A percentile compares a stretch with the other conserved stretches of the same genome.
phyloP scores from a whole-genome alignment of 2,888 invertebrate genomes.

The Steinernema carpocapsae region DNA sequence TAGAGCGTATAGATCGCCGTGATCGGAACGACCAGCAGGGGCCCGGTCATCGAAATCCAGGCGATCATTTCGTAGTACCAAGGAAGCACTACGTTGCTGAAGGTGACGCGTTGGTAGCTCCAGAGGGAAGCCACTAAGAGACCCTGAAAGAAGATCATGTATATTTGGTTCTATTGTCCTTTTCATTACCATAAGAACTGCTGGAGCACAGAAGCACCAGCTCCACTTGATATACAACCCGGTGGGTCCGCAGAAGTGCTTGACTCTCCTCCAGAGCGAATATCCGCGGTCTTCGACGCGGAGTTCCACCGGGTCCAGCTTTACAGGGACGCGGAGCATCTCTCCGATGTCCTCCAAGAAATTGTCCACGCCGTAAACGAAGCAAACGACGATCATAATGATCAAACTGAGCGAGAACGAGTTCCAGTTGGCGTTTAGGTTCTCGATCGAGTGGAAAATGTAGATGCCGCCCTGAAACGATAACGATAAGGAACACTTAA shows the following conservation, averaged over 20 bases:
- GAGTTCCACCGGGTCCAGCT: conserved; percentile 21
- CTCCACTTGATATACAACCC: conserved; percentile 64
- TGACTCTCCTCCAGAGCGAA: conserved; percentile 33
- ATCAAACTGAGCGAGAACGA: conserved; percentile 60
- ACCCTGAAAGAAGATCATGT: conserved; percentile 4
- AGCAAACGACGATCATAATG: conserved; percentile 61
- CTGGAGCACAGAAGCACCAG: conserved; percentile 60
- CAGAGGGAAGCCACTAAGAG: conserved; percentile 51
- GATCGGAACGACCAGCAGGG: conserved; percentile 58
- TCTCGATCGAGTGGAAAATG: conserved; percentile 67
- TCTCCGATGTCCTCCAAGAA: conserved; percentile 61
- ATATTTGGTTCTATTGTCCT: background rate
- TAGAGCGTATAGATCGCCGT: conserved; percentile 55
- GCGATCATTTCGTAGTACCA: conserved; percentile 60
- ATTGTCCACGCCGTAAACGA: conserved; percentile 63
- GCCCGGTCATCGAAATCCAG: conserved; percentile 63
- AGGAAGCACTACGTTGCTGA: conserved; percentile 48
- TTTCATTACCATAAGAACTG: conserved; percentile 53
- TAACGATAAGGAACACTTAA: background rate
- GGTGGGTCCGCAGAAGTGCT: conserved; percentile 58
- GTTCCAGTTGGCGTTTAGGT: conserved; percentile 67
- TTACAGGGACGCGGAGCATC: conserved; percentile 45
- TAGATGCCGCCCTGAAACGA: conserved; percentile 62
- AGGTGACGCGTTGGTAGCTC: conserved; percentile 51
- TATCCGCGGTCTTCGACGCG: conserved; percentile 24